Base-by-base conservation (phyloP, 2,797 vertebrate genomes). In the Cossypha caffra region DNA sequence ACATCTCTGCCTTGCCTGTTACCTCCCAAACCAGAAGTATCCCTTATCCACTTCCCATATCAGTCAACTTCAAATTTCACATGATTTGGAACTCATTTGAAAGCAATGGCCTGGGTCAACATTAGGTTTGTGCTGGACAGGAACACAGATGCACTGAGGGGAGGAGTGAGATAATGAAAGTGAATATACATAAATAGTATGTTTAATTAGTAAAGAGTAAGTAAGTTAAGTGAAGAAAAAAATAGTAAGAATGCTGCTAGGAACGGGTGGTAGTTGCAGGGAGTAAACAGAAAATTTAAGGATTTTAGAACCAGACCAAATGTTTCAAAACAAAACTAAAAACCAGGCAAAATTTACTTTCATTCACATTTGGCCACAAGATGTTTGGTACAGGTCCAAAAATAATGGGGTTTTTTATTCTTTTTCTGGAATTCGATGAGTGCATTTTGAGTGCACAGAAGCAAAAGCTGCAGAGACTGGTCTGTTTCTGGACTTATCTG, bases 381-480 rank as follows among this genome's bases (percentile, higher is more conserved):
- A 38, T 57, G 15, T 47, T 92, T 93, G 86, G 47, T 51, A 42
- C 6, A 5, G 23, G 29, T 84, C 71, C 54, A 81, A 78, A 92
- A 42, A 2, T 0, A 0, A 14, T 48, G 17, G 5, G 11, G 4
- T 1, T 2, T 48, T 54, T n/a, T 15, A 15, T 40, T 45, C 6
- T 59, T 58, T 28, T 66, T 54, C 47, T 66, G 62, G 26, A 42
- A 81, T 86, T 69, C 40, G 25, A 0, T 28, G 57, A 91, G 63
- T 8, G 8, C 0, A 2, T 67, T 91, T 76, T n/a, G 42, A 37
- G 31, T 5, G 23, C 78, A 61, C 4, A 48, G 74, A 84, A 42
- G 13, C 40, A 75, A 75, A 81, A 66, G 19, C 68, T 72, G 66
- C 33, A 59, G 57, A 74, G 69, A 29, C 4, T 0, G 9, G 28